phyloP scores from a whole-genome alignment of 2,797 vertebrate genomes.

The Protosalanx chinensis region DNA sequence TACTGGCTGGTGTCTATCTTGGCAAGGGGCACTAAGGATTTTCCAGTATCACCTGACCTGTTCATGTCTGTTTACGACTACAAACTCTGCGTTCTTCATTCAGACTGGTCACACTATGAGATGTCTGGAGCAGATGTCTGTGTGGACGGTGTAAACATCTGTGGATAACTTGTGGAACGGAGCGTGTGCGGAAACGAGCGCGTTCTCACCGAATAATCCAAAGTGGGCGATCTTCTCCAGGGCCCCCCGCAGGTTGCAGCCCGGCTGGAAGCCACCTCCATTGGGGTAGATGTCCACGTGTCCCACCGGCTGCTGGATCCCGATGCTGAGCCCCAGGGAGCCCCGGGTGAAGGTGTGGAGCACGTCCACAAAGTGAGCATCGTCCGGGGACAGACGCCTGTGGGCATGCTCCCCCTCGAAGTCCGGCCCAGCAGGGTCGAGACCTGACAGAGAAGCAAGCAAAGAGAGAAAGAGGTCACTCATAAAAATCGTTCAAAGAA shows the following conservation, averaged over 20 bases:
- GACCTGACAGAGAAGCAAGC: constrained; percentile 49
- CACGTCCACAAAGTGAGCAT: constrained; percentile 76
- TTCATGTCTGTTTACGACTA: background rate
- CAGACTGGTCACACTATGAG: background rate
- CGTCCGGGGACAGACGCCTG: constrained; percentile 73
- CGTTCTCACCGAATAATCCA: constrained; percentile 71
- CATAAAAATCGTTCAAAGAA: too few relatives aligned
- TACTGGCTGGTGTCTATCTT: too few relatives aligned
- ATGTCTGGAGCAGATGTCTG: background rate
- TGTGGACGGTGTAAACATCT: background rate
- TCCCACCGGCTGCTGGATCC: constrained; percentile 76
- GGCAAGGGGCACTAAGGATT: background rate
- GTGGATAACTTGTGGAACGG: too few relatives aligned
- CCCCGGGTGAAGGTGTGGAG: constrained; percentile 75
- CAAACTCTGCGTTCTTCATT: background rate
- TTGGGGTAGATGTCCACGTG: constrained; percentile 80
- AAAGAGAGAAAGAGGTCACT: background rate
- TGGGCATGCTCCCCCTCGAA: constrained; percentile 75
- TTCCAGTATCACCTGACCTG: background rate
- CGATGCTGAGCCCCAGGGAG: constrained; percentile 75
- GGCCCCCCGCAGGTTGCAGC: constrained; percentile 72
- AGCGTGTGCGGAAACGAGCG: background rate
- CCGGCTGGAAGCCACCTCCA: constrained; percentile 75
- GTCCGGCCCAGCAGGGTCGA: constrained; percentile 76
- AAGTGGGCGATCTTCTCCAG: constrained; percentile 71